These are phyloP conservation scores for Melanogrammus aeglefinus DNA, from an alignment of 2,797 vertebrate species.

Conservation along the genomic window DNA sequence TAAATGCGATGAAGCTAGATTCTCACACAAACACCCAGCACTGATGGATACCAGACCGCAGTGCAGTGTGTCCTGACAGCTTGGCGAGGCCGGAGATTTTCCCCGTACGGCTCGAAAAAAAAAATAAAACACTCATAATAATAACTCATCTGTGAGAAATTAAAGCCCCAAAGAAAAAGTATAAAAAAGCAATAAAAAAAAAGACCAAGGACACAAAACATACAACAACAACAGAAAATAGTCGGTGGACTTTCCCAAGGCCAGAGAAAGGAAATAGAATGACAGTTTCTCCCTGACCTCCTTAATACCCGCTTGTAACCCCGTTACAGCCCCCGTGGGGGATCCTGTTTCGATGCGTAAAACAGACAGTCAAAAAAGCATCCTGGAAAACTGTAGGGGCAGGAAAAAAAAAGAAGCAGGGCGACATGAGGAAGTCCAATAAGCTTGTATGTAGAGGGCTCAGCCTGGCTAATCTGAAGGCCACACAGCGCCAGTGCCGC, in stretches of 20 bases:
- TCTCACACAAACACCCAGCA: slow-evolving; percentile 61
- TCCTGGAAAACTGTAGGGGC: slow-evolving; percentile 74
- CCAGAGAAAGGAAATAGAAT: slow-evolving; percentile 79
- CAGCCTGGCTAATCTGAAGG: slow-evolving; percentile 69
- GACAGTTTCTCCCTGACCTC: slow-evolving; percentile 79
- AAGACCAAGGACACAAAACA: slow-evolving; percentile 69
- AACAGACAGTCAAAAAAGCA: slow-evolving; percentile 78
- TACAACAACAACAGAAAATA: slow-evolving; percentile 48
- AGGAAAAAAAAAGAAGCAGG: slow-evolving; percentile 69
- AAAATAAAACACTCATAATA: slow-evolving; percentile 8
- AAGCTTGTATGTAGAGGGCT: slow-evolving; percentile 63
- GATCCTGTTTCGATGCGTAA: slow-evolving; percentile 79
- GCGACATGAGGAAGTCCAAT: slow-evolving; percentile 65
- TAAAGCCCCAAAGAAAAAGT: slow-evolving; percentile 54
- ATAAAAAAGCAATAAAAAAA: slow-evolving; percentile 58
- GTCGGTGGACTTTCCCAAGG: slow-evolving; percentile 80
- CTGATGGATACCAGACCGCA: slow-evolving; percentile 69
- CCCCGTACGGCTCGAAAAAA: slow-evolving; percentile 19
- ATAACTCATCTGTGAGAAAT: slow-evolving; percentile 34
- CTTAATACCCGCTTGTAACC: slow-evolving; percentile 70
- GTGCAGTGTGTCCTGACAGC: slow-evolving; percentile 43
- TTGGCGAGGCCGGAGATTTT: slow-evolving; percentile 33
- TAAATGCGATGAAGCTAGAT: slow-evolving; percentile 57
- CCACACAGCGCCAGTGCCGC: slow-evolving; percentile 66
- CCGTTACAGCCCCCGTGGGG: slow-evolving; percentile 68